phyloP scores from a whole-genome alignment of 2,113 vertebrate species.

The Anser cygnoides region DNA sequence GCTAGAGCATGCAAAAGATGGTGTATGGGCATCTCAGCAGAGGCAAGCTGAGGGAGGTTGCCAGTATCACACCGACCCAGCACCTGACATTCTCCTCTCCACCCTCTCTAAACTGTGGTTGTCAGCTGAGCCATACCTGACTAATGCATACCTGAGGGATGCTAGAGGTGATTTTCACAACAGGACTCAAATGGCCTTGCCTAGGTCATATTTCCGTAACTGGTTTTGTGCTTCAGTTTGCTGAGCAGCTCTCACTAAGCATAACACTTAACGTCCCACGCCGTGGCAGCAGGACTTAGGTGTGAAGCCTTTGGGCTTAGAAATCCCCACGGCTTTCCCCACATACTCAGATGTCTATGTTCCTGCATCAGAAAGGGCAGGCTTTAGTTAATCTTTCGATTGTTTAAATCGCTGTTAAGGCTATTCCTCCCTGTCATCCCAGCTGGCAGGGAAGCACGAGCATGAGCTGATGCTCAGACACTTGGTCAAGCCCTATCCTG shows the following conservation, averaged over 20 bases:
- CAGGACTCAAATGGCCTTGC: not conserved
- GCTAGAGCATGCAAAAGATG: not conserved
- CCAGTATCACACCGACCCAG: not conserved
- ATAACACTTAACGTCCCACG: not conserved
- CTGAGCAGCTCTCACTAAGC: not conserved
- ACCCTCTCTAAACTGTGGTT: slow-evolving; percentile 4
- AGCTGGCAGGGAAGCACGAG: not conserved
- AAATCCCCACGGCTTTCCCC: not conserved
- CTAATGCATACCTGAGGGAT: not conserved
- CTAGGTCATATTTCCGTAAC: not conserved
- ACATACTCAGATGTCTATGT: fast-evolving
- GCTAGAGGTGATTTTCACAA: not conserved
- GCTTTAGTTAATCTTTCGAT: not conserved
- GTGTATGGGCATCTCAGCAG: not conserved
- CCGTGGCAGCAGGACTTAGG: fast-evolving
- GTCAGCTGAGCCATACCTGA: slow-evolving; percentile 3
- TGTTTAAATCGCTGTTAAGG: not conserved
- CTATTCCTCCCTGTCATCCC: not conserved
- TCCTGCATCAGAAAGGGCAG: not conserved
- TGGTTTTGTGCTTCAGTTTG: not conserved
- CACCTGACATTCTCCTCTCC: not conserved
- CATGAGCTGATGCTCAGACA: not conserved
- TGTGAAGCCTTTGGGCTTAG: not conserved
- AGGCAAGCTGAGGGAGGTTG: not conserved
- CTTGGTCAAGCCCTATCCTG: not conserved